A percentile compares a stretch with the other conserved stretches of the same genome.
phyloP scores from a whole-genome alignment of 2,888 invertebrate genomes.

The Lycia hirtaria region DNA sequence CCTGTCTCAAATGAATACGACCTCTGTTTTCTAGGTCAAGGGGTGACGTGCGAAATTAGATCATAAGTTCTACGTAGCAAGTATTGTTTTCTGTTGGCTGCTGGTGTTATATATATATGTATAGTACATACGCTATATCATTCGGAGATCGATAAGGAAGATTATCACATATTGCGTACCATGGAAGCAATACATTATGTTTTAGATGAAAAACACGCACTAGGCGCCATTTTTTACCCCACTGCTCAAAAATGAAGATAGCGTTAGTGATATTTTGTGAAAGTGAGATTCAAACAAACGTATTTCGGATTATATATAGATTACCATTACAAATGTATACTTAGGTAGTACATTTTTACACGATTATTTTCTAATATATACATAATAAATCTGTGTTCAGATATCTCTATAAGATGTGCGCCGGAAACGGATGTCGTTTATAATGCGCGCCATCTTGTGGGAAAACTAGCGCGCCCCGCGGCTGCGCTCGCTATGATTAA shows the following conservation, averaged over 20 bases:
- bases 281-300: too few relatives aligned
- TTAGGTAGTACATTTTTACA: too few relatives aligned
- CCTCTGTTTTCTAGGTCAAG: slow-evolving; percentile 70
- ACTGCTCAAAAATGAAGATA: too few relatives aligned
- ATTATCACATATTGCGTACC: slow-evolving; percentile 28
- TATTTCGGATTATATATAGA: too few relatives aligned
- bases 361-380: too few relatives aligned
- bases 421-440: slow-evolving; percentile 63
- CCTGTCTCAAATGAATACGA: slow-evolving; percentile 68
- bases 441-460: slow-evolving; percentile 41
- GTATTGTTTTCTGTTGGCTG: slow-evolving; percentile 55
- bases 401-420: slow-evolving; percentile 1
- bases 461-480: slow-evolving; percentile 35
- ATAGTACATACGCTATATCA: slow-evolving; percentile 50
- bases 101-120: slow-evolving; percentile 37
- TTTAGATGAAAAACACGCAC: not conserved
- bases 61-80: slow-evolving; percentile 51
- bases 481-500: slow-evolving; percentile 31
- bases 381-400: not conserved
- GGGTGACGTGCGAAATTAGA: slow-evolving; percentile 52
- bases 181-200: not conserved
- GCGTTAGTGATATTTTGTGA: too few relatives aligned
- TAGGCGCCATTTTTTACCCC: too few relatives aligned
- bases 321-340: too few relatives aligned
- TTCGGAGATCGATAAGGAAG: slow-evolving; percentile 59